These are phyloP conservation scores for Bombyx huttoni DNA, from an alignment of 2,888 invertebrate genomes.

Conservation along the genomic window DNA sequence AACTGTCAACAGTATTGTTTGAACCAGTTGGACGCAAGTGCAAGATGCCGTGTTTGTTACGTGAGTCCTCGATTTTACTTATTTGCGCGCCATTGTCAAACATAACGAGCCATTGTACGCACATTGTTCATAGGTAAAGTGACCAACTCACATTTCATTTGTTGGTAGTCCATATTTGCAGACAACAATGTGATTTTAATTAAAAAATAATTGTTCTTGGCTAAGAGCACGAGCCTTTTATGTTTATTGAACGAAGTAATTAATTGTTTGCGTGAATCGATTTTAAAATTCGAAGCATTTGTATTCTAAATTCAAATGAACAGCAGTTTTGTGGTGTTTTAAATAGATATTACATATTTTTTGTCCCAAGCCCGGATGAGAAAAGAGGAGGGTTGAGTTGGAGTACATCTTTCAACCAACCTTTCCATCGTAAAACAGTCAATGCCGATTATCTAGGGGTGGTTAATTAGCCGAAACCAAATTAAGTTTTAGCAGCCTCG, in stretches of 20 bases:
- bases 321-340: too few relatives aligned
- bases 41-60: not conserved
- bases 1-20: not conserved
- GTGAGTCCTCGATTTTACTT: not conserved
- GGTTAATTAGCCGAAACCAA: too few relatives aligned
- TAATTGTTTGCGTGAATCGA: not conserved
- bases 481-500: too few relatives aligned
- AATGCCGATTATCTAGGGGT: too few relatives aligned
- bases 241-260: not conserved
- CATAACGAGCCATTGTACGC: slow-evolving; percentile 2
- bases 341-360: too few relatives aligned
- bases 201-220: slow-evolving; percentile 29
- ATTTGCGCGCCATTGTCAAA: not conserved
- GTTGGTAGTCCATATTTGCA: slow-evolving; percentile 26
- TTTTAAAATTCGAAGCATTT: not conserved
- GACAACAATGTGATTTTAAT: slow-evolving; percentile 34
- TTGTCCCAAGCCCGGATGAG: too few relatives aligned
- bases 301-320: too few relatives aligned
- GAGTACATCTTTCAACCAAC: too few relatives aligned
- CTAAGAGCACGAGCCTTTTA: slow-evolving; percentile 6
- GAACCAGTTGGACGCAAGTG: not conserved
- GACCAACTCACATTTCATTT: slow-evolving; percentile 34
- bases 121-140: slow-evolving; percentile 13
- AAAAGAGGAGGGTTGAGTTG: too few relatives aligned
- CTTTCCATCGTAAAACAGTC: too few relatives aligned